Evolutionary conservation across 2,113 vertebrate species (phyloP), one percentile per base, ranked within the genome.

Genomic region (Tympanuchus pallidicinctus): DNA sequence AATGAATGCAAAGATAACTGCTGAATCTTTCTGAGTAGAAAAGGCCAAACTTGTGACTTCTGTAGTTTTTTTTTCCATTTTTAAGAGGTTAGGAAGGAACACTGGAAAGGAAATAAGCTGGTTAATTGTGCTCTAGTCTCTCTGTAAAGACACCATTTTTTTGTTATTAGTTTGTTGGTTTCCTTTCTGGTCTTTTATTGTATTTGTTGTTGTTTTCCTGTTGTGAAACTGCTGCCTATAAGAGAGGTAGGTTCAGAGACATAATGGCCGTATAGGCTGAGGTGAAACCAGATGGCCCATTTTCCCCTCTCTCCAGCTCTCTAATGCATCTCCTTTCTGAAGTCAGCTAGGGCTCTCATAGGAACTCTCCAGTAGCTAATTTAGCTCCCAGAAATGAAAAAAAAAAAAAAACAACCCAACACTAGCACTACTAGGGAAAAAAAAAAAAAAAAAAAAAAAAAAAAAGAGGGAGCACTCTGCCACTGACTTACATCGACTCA

Each of bases 41-140:
- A 82, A 48, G n/a, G 40, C n/a, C 70, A 25, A 17, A 7, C 9
- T 13, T 32, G 22, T 10, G 11, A 59, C 22, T 89, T 92, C 66
- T 83, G 42, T 2, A 28, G 7, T 42, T 11, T 34, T 71, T 34
- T 71, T 86, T 76, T 54, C 4, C 3, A 10, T 54, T 82, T 70
- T 27, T 21, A 59, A 71, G 45, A 80, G 6, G 3, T 22, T 13
- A 82, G 34, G 12, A 77, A 70, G 40, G 12, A 2, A 3, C 19
- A 34, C 2, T 24, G 14, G 16, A 81, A 13, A 59, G 27, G n/a
- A 91, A 54, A 9, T 10, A 57, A 75, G 6, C 4, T 40, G 13
- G 10, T 61, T 36, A 42, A 20, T 56, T 14, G 15, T 61, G 22
- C 19, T 0, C 0, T 36, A 42, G 3, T 13, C 24, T 47, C 54